Base-by-base conservation (phyloP, 1,140 invertebrate genomes). In the Pygmarrhopalites habei region DNA sequence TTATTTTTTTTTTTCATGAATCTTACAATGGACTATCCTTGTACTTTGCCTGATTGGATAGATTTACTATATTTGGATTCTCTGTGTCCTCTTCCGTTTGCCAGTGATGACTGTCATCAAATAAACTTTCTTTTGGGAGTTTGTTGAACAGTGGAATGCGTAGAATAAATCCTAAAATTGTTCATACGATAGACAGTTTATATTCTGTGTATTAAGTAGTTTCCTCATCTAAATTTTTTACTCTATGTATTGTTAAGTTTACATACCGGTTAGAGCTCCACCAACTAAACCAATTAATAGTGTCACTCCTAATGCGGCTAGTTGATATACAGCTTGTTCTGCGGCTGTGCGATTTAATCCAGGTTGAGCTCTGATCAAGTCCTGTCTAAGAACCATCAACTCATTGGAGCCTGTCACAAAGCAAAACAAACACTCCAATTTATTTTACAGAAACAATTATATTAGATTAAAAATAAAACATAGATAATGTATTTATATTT, bases 251-350 rank as follows among this genome's bases (percentile, higher is more conserved):
- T 49, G 7, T 49, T 49, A 12, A 10, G 17, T 39, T 39, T 39
- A 10, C 21, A 28, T 77, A 92, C 92, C 92, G 76, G 90, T 89
- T 58, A 91, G 65, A 65, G 85, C 72, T 49, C 91, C 92, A n/a
- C 85, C 84, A 57, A 84, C 78, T 32, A 90, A 77, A 43, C 89
- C 84, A 28, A 90, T 78, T 10, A 74, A 74, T 1, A 94, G 52
- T 0, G 90, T 92, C 4, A 88, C 73, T 2, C 76, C 77, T 7
- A 94, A 77, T 1, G 86, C 85, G 4, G 86, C 75, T 46, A 91
- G 75, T 79, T 95, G 91, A 77, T 84, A 89, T 7, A 79, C 81
- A 1, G 87, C 90, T 78, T 94, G 91, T n/a, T 79, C 72, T 17
- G 71, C 72, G 2, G 85, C 85, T 26, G 82, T 82, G 63, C 89